Base-by-base conservation (phyloP, 2,797 vertebrate species). In the Sebastes kiyomatsui region DNA sequence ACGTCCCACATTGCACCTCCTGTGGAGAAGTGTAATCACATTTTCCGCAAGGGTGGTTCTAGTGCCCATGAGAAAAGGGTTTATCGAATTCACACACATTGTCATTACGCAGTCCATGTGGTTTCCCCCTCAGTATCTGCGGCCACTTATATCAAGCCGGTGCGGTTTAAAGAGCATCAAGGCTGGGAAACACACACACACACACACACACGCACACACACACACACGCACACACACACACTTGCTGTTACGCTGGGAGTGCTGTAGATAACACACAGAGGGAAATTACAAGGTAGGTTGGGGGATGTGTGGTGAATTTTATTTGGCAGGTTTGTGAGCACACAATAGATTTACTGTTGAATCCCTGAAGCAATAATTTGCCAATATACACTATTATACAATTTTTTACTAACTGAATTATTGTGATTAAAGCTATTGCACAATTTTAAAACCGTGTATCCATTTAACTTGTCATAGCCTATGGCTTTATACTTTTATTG, bases 11-110 rank as follows among this genome's bases (percentile, higher is more conserved):
- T 33, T 77, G 72, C 65, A 74, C 76, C 79, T 90, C 91, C 93
- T 46, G 82, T 83, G 72, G 81, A 91, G 90, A 93, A 85, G 62
- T 83, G 85, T 95, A 94, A 95, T 94, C 92, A 90, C 90, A 92
- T 95, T 95, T 95, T 95, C 93, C 86, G 86, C 90, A 85, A 93
- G 91, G 88, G 75, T 87, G 90, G 81, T 83, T 93, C 85, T 82
- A 88, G 84, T 82, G 83, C 88, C 91, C 72, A 13, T 87, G 79
- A 93, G 91, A 92, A 92, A 93, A 93, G 87, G 88, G 86, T 93
- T 94, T 95, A 95, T 95, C 91, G 56, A 94, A 94, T 92, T 87
- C 87, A 79, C 88, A 90, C 85, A 93, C 87, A 82, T 89, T 94
- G 92, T 93, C 87, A 94, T 94, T 92, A 91, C 64, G 72, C 79